Percentiles rank a stretch among this genome's conserved stretches.
Evolutionary conservation across 2,113 vertebrate genomes (phyloP).

Genomic region (Prunella fulvescens): DNA sequence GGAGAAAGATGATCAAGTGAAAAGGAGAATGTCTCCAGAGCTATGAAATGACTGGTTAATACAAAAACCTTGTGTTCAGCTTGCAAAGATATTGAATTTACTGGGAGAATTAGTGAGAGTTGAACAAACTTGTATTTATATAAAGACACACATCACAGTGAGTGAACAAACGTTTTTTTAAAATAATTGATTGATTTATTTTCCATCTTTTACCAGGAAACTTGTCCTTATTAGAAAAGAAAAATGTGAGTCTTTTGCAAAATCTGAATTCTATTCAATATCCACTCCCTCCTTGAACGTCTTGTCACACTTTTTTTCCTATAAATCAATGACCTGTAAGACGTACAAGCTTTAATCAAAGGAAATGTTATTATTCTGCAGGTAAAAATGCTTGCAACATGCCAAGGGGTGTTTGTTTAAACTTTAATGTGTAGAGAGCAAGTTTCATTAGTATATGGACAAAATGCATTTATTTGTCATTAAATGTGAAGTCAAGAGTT

Average conservation of each 20-base stretch:
- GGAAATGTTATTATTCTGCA: not conserved
- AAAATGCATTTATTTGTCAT: not conserved
- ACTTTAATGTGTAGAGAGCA: not conserved
- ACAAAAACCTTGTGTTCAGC: not conserved
- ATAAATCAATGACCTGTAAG: not conserved
- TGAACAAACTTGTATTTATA: not conserved
- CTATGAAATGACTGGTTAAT: not conserved
- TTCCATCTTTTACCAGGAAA: not conserved
- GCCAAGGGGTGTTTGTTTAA: not conserved
- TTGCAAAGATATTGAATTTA: not conserved
- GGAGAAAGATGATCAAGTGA: not conserved
- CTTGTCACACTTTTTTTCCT: not conserved
- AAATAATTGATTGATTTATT: not conserved
- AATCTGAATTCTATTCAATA: not conserved
- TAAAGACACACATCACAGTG: not conserved
- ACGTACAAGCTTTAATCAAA: not conserved
- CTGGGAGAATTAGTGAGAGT: not conserved
- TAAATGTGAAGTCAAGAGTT: not conserved
- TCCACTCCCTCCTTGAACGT: not conserved
- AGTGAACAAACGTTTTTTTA: not conserved
- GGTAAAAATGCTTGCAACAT: not conserved
- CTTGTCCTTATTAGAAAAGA: not conserved
- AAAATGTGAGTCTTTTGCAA: not conserved
- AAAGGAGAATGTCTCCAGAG: not conserved
- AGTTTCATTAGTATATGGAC: not conserved